A percentile compares a stretch with the other conserved stretches of the same genome.
phyloP scores from a whole-genome alignment of 2,888 invertebrate species.

The Amphipoea lucens region DNA sequence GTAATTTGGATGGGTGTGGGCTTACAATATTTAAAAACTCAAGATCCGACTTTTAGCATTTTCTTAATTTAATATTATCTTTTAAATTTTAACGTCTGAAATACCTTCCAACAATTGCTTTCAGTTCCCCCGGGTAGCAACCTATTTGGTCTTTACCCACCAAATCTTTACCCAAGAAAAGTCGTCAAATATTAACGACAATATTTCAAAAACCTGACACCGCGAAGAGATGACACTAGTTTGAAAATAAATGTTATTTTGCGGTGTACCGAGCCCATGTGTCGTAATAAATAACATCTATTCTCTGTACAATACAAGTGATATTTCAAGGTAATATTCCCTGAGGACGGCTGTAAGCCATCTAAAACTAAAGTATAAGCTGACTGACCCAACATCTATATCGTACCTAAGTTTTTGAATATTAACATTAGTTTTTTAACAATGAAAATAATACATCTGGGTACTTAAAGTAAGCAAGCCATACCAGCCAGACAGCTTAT shows the following conservation, averaged over 20 bases:
- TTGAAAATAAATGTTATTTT: conserved; percentile 62
- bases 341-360: conserved; percentile 55
- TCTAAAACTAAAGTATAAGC: conserved; percentile 52
- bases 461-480: conserved; percentile 6
- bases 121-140: conserved; percentile 12
- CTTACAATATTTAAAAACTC: background rate
- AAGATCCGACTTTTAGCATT: background rate
- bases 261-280: conserved; percentile 53
- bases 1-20: background rate
- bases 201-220: conserved; percentile 51
- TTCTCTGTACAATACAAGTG: conserved; percentile 74
- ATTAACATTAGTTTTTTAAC: conserved; percentile 22
- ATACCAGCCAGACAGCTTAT: background rate
- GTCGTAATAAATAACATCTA: conserved; percentile 77
- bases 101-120: background rate
- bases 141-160: background rate
- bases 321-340: conserved; percentile 75
- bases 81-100: background rate
- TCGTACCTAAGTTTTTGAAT: conserved; percentile 39
- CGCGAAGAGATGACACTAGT: conserved; percentile 45
- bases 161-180: conserved; percentile 26
- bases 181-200: conserved; percentile 54
- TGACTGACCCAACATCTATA: conserved; percentile 48
- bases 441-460: conserved; percentile 24
- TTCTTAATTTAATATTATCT: conserved; percentile 1